Conservation (phyloP, 2,888 invertebrate genomes). For the Sepiola atlantica region DNA sequence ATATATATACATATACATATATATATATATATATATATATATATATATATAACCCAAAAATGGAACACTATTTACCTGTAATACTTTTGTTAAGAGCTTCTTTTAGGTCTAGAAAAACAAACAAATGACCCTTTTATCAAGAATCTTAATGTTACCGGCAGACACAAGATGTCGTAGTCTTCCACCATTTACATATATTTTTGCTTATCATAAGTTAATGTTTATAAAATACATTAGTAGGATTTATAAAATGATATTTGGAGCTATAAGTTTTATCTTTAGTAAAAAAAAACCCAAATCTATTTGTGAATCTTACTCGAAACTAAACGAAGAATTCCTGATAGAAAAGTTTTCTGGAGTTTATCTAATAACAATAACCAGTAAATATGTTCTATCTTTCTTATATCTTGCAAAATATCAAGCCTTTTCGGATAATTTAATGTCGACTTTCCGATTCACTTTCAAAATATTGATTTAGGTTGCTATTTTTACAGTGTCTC, state of each 20-base stretch:
- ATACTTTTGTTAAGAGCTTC: background rate
- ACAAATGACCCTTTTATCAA: background rate
- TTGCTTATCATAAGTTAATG: background rate
- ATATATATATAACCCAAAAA: no score
- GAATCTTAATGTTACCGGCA: no score
- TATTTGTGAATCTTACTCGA: background rate
- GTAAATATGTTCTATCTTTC: no score
- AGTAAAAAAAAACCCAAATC: background rate
- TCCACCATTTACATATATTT: background rate
- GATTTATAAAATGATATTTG: background rate
- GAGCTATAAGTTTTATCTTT: background rate
- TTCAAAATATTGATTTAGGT: no score
- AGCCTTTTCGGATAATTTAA: no score
- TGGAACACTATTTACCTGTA: background rate
- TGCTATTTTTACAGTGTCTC: no score
- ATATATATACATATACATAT: no score
- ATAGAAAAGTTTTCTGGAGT: background rate
- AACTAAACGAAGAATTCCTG: background rate
- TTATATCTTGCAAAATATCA: no score
- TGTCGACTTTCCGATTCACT: no score
- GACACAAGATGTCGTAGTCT: background rate
- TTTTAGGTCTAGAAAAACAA: background rate
- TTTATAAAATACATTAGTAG: background rate
- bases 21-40: no score
- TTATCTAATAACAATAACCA: background rate